Percentiles rank a stretch among this genome's conserved stretches.
phyloP scores from a whole-genome alignment of 2,113 vertebrate genomes.

The Zosterops borbonicus region DNA sequence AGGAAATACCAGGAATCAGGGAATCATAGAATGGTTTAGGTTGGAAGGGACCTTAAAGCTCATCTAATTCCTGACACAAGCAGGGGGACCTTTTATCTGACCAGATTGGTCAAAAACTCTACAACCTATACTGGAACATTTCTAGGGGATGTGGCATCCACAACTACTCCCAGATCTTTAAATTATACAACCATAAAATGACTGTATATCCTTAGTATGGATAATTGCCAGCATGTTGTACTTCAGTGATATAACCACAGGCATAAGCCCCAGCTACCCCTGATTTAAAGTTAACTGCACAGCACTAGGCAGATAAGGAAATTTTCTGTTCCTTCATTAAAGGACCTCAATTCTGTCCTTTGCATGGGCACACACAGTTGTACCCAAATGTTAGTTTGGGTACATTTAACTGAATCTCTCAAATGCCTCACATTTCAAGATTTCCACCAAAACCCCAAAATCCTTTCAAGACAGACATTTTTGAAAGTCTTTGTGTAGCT shows the following conservation, averaged over 20 bases:
- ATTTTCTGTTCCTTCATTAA: background rate
- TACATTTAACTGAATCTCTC: background rate
- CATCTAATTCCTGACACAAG: background rate
- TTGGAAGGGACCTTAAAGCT: background rate
- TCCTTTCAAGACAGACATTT: background rate
- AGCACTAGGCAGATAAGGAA: background rate
- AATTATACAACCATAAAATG: background rate
- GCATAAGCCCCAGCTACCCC: background rate
- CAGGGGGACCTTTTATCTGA: background rate
- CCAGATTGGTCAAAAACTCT: background rate
- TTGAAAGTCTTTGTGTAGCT: background rate
- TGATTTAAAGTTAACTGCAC: background rate
- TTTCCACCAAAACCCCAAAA: background rate
- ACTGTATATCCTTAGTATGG: background rate
- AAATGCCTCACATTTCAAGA: background rate
- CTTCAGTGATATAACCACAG: background rate
- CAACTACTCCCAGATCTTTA: background rate
- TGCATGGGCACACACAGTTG: background rate
- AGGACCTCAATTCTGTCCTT: background rate
- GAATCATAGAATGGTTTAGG: background rate
- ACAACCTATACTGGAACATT: accelerated
- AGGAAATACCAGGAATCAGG: background rate
- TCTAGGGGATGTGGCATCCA: background rate
- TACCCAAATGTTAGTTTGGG: background rate
- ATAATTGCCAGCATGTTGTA: background rate